A percentile compares a stretch with the other conserved stretches of the same genome.
Conservation (phyloP, 2,888 invertebrate species). For the Idaea aversata region DNA sequence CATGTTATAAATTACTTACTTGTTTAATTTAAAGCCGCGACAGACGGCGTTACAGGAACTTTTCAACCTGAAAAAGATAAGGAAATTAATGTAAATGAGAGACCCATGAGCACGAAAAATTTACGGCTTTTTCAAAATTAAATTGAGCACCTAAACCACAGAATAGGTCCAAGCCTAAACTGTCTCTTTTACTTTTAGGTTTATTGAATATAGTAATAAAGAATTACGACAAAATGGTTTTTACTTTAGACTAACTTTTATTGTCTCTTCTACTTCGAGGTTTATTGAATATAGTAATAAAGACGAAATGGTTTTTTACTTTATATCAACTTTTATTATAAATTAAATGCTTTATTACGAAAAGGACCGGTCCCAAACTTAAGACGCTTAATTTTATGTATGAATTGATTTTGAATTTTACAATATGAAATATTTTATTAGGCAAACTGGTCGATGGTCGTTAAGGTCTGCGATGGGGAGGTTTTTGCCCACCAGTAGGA, state of each 20-base stretch:
- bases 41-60: constrained; percentile 71
- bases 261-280: not conserved
- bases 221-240: not conserved
- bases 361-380: not conserved
- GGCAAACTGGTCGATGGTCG: too few relatives aligned
- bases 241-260: not conserved
- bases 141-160: constrained; percentile 33
- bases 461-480: too few relatives aligned
- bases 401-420: too few relatives aligned
- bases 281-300: not conserved
- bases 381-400: not conserved
- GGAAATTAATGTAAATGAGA: constrained; percentile 35
- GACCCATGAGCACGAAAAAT: constrained; percentile 35
- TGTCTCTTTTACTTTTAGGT: constrained; percentile 21
- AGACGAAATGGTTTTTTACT: not conserved
- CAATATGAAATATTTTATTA: too few relatives aligned
- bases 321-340: not conserved
- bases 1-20: constrained; percentile 47
- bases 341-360: not conserved
- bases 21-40: constrained; percentile 62
- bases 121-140: constrained; percentile 36
- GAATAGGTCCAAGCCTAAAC: constrained; percentile 21
- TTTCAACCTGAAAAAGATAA: constrained; percentile 63
- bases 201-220: constrained; percentile 14
- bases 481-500: too few relatives aligned